These are phyloP conservation scores for Antedon mediterranea DNA, from an alignment of 53 echinoderm and acorn worm genomes.

Conservation along the genomic window DNA sequence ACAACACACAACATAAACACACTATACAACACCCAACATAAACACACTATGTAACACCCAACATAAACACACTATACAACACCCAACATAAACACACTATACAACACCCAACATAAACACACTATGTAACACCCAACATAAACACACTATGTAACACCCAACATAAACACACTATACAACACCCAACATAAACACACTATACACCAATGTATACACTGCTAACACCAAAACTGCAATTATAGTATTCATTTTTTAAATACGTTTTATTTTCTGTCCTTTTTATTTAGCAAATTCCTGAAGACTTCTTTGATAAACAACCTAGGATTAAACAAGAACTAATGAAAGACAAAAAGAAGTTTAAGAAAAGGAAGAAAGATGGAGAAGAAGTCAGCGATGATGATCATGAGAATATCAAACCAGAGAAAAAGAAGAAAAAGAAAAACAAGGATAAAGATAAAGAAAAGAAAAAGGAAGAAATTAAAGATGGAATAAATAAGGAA, in stretches of 20 bases:
- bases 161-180: too few species aligned
- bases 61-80: too few species aligned
- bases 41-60: too few species aligned
- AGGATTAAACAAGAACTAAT: slow-evolving; percentile 42
- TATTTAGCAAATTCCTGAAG: slow-evolving; percentile 68
- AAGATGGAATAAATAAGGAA: slow-evolving; percentile 2
- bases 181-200: too few species aligned
- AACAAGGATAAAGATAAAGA: slow-evolving; percentile 66
- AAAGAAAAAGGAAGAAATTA: slow-evolving; percentile 23
- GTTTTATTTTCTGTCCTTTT: slow-evolving; percentile 4
- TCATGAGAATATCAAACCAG: background rate
- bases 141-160: too few species aligned
- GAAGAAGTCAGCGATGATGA: background rate
- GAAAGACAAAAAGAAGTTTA: slow-evolving; percentile 82
- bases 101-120: too few species aligned
- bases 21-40: too few species aligned
- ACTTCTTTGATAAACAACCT: slow-evolving; percentile 38
- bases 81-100: too few species aligned
- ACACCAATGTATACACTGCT: too few species aligned
- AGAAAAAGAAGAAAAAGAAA: slow-evolving; percentile 74
- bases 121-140: too few species aligned
- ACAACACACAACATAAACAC: too few species aligned
- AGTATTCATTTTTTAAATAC: background rate
- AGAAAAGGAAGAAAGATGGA: slow-evolving; percentile 18
- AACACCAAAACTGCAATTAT: too few species aligned